Conservation (phyloP, 1,140 invertebrate genomes). For the Lordiphosa stackelbergi region DNA sequence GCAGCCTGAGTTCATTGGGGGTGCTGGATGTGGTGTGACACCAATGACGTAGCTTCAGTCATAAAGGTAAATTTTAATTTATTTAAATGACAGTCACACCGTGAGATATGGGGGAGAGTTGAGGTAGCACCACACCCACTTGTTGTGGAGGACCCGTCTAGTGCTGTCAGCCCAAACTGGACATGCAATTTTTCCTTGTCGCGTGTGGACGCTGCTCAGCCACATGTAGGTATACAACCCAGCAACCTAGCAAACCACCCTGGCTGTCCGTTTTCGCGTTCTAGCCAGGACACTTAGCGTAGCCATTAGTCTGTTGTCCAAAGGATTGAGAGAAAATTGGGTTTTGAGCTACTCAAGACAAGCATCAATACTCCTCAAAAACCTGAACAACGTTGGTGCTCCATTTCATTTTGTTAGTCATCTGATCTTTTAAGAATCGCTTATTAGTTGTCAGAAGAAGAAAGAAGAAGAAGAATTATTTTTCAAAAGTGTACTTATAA, state of each 20-base stretch:
- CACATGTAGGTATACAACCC: background rate
- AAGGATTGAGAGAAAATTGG: too few relatives aligned
- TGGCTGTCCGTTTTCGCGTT: too few relatives aligned
- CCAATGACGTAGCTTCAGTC: conserved; percentile 54
- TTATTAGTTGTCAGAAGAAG: too few relatives aligned
- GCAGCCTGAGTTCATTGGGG: conserved; percentile 26
- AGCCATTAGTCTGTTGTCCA: too few relatives aligned
- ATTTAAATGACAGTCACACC: conserved; percentile 55
- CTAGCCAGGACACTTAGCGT: too few relatives aligned
- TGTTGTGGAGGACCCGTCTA: conserved; percentile 2
- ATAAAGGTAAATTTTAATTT: conserved; percentile 67
- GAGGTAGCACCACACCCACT: conserved; percentile 30
- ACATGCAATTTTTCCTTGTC: conserved; percentile 70
- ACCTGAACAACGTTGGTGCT: too few relatives aligned
- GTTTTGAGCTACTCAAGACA: background rate
- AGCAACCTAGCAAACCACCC: too few relatives aligned
- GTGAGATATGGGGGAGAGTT: background rate
- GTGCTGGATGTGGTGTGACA: conserved; percentile 44
- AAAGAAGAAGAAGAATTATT: too few relatives aligned
- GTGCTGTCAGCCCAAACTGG: conserved; percentile 31
- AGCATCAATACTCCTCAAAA: too few relatives aligned
- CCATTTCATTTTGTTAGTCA: too few relatives aligned
- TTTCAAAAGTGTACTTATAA: too few relatives aligned
- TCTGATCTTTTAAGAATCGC: too few relatives aligned
- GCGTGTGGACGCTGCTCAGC: conserved; percentile 36